A percentile compares a stretch with the other conserved stretches of the same genome.
Conservation (phyloP, 2,888 invertebrate species). For the Chymomyza fuscimana region DNA sequence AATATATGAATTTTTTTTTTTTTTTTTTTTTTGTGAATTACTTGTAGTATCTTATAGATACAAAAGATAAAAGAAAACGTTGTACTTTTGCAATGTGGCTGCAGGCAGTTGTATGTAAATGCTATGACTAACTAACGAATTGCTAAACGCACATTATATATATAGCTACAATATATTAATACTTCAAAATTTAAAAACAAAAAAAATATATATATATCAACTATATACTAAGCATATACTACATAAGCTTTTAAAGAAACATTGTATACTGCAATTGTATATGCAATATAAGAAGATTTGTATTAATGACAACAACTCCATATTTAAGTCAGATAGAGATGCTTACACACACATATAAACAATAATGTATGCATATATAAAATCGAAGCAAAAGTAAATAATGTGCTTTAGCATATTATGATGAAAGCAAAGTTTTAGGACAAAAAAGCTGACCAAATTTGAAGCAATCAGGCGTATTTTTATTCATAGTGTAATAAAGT, state of each 20-base stretch:
- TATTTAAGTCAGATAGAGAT: no score
- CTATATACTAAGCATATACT: no score
- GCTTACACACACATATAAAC: neutral
- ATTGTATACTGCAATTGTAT: no score
- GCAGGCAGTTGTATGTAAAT: neutral
- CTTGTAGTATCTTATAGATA: neutral
- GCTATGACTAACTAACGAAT: neutral
- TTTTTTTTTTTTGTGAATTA: neutral
- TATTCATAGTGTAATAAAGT: no score
- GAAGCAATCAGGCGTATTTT: no score
- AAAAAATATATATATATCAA: neutral
- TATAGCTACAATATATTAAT: neutral
- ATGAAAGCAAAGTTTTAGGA: no score
- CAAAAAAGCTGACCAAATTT: no score
- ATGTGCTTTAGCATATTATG: no score
- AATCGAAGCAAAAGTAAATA: no score
- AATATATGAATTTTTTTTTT: neutral
- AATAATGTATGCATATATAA: neutral
- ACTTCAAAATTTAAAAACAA: neutral
- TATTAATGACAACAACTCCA: no score
- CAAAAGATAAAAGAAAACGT: neutral
- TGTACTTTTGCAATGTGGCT: neutral
- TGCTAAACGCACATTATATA: neutral
- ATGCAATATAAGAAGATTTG: no score
- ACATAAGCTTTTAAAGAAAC: no score